These are phyloP conservation scores for Rhinatrema bivittatum DNA, from an alignment of 2,797 vertebrate species.

Conservation along the genomic window DNA sequence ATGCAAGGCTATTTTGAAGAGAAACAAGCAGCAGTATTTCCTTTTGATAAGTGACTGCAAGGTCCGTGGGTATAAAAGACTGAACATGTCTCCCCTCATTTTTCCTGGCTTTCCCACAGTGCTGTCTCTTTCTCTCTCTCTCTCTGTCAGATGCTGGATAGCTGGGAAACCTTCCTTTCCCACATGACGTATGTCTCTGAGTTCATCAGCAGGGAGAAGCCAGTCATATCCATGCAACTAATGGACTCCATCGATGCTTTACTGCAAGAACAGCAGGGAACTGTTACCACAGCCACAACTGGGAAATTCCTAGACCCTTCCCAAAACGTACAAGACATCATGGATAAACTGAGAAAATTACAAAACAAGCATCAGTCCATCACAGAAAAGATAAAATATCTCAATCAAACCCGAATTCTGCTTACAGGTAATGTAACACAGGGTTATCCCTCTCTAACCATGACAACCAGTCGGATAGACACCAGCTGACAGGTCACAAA, in stretches of 20 bases:
- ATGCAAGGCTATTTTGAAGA: no score
- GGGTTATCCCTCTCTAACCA: no score
- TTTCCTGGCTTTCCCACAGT: no score
- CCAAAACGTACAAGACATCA: slow-evolving; percentile 50
- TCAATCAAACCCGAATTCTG: slow-evolving; percentile 38
- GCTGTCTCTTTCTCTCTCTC: no score
- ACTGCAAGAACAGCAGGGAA: slow-evolving; percentile 39
- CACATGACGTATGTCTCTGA: slow-evolving; percentile 52
- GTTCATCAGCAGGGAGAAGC: slow-evolving; percentile 38
- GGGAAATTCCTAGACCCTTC: slow-evolving; percentile 58
- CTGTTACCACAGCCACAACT: slow-evolving; percentile 36
- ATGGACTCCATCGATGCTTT: slow-evolving; percentile 43
- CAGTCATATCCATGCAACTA: slow-evolving; percentile 42
- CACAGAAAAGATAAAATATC: slow-evolving; percentile 38
- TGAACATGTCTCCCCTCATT: no score
- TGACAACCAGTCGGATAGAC: no score
- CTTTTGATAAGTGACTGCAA: no score
- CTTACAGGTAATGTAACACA: slow-evolving; percentile 68
- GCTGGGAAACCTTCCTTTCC: slow-evolving; percentile 55
- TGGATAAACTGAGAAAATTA: slow-evolving; percentile 39
- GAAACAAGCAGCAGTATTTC: no score
- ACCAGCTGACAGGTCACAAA: no score
- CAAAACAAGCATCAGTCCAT: slow-evolving; percentile 34
- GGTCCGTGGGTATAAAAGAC: no score
- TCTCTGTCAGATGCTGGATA: slow-evolving; percentile 48